Percentiles rank a stretch among this genome's conserved stretches.
Evolutionary conservation across 2,797 vertebrate species (phyloP).

Genomic region (Hoplostethus mediterraneus): DNA sequence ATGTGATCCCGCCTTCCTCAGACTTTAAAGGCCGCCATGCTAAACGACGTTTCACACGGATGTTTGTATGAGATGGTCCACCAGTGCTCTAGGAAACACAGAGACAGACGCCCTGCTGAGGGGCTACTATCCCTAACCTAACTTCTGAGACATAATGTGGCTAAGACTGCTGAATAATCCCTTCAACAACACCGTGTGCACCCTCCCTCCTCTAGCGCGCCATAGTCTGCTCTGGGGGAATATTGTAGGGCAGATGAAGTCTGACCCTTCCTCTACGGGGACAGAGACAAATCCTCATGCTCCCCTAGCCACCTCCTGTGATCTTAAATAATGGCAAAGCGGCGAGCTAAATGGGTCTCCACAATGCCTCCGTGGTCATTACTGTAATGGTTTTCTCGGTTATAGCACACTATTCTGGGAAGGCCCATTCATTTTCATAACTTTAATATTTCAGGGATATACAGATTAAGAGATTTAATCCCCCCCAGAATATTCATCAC

Average conservation of each 20-base stretch:
- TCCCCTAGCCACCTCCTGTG: slow-evolving; percentile 45
- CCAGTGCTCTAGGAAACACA: slow-evolving; percentile 48
- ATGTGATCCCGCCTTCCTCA: slow-evolving; percentile 63
- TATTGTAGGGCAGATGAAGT: slow-evolving; percentile 48
- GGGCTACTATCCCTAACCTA: slow-evolving; percentile 47
- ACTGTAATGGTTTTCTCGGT: background rate
- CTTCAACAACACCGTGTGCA: slow-evolving; percentile 17
- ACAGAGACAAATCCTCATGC: slow-evolving; percentile 55
- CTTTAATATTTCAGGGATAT: slow-evolving; percentile 72
- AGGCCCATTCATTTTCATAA: slow-evolving; percentile 57
- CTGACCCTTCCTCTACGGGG: slow-evolving; percentile 32
- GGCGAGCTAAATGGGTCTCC: slow-evolving; percentile 47
- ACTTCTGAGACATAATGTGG: slow-evolving; percentile 52
- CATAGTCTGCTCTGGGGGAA: slow-evolving; percentile 24
- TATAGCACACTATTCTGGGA: slow-evolving; percentile 1
- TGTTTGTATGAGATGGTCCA: slow-evolving; percentile 49
- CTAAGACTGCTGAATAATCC: slow-evolving; percentile 55
- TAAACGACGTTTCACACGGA: slow-evolving; percentile 46
- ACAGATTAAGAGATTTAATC: slow-evolving; percentile 78
- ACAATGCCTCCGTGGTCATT: slow-evolving; percentile 46
- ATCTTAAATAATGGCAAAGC: slow-evolving; percentile 63
- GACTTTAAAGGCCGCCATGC: slow-evolving; percentile 57
- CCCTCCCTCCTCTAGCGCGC: slow-evolving; percentile 1
- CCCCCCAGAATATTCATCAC: slow-evolving; percentile 65
- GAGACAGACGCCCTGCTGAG: slow-evolving; percentile 11